phyloP scores from a whole-genome alignment of 2,888 invertebrate genomes.

The Caenorhabditis wallacei region DNA sequence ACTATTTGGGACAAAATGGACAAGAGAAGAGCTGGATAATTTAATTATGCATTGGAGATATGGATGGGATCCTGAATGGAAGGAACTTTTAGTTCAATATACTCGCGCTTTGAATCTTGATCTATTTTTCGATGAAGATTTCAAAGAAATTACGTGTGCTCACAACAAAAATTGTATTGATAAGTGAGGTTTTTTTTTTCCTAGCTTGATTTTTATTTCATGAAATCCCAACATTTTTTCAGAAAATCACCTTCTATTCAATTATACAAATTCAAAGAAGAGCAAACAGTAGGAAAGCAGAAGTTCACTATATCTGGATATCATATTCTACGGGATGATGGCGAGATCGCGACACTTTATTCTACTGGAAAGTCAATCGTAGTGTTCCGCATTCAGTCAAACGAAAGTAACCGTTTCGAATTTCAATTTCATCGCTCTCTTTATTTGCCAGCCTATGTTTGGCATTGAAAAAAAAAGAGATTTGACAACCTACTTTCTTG shows the following conservation, averaged over 20 bases:
- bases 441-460: not conserved
- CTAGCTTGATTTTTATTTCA: not conserved
- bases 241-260: slow-evolving; percentile 1
- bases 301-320: not conserved
- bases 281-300: not conserved
- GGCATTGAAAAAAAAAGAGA: too few relatives aligned
- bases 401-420: not conserved
- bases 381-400: not conserved
- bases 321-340: slow-evolving; percentile 4
- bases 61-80: slow-evolving; percentile 17
- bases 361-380: not conserved
- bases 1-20: not conserved
- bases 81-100: not conserved
- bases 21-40: not conserved
- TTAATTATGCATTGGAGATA: slow-evolving; percentile 6
- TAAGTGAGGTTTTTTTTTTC: not conserved
- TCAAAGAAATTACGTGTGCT: not conserved
- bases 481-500: too few relatives aligned
- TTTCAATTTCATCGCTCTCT: not conserved
- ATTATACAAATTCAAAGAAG: slow-evolving; percentile 8
- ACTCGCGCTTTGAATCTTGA: not conserved
- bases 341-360: not conserved
- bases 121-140: not conserved
- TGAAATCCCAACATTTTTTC: not conserved
- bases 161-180: not conserved